Conservation (phyloP, 2,797 vertebrate species). For the Periophthalmus magnuspinnatus region DNA sequence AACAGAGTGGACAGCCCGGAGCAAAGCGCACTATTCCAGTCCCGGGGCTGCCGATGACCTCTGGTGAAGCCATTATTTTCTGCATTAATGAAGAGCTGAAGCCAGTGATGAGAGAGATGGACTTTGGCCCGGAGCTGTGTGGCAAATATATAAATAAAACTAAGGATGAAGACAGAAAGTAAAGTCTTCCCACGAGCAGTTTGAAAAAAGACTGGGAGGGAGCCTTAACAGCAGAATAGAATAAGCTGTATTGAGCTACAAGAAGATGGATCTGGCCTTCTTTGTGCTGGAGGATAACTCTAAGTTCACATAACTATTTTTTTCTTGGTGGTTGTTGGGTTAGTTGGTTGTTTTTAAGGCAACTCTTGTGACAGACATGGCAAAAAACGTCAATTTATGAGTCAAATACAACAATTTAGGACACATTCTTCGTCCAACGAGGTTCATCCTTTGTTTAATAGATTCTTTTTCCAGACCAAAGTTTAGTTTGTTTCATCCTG, state of each 20-base stretch:
- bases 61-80: conserved; percentile 82
- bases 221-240: conserved; percentile 51
- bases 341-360: conserved; percentile 2
- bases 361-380: not conserved
- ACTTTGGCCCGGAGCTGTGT: conserved; percentile 73
- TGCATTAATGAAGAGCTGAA: conserved; percentile 83
- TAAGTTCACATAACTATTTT: conserved; percentile 46
- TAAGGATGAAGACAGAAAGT: conserved; percentile 44
- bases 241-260: conserved; percentile 65
- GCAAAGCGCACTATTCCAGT: conserved; percentile 70
- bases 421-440: no score
- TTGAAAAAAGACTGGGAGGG: conserved; percentile 53
- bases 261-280: conserved; percentile 70
- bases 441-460: no score
- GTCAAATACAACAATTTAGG: not conserved
- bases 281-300: conserved; percentile 65
- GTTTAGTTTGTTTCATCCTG: no score
- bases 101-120: conserved; percentile 80
- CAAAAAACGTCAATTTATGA: not conserved
- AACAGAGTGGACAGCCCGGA: conserved; percentile 67
- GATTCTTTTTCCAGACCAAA: no score
- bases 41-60: conserved; percentile 74
- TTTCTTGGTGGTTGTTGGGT: conserved; percentile 18
- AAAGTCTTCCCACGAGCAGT: conserved; percentile 71
- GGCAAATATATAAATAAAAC: conserved; percentile 37